Base-by-base conservation (phyloP, 2,888 invertebrate species). In the Theristus sp. region DNA sequence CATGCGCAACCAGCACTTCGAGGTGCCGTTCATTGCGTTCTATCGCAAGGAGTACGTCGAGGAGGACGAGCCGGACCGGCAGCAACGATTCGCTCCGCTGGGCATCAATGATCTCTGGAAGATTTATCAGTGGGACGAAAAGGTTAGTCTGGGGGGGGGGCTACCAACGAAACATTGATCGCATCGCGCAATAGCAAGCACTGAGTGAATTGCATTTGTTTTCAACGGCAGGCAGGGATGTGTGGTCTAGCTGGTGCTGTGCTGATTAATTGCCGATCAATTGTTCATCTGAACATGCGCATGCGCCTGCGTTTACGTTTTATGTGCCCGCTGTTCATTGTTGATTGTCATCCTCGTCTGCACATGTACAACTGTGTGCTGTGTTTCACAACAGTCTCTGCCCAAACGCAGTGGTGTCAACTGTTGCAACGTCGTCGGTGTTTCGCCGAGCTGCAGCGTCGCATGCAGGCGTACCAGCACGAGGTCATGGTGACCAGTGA, bases 1-100 rank as follows among this genome's bases (percentile, higher is more conserved):
- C 72, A 93, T 98, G 83, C 79, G 94, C 52, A 93, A 91, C 74
- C 89, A 93, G 71, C 85, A 87, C 57, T 80, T 91, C 66, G 96
- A 98, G 78, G 93, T 96, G 53, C 96, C 98, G 0, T 98, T 98
- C 75, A 98, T 98, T 68, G 90, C 91, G 0, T 94, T 93, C 76
- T 99, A 98, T 74, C 82, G 96, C 29, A 98, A 98, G 75, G 98
- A 99, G 75, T 91, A 91, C 69, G 89, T 96, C 0, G 85, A 88
- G 69, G 90, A 91, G 0, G 93, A 94, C 22, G n/a, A n/a, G n/a
- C n/a, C n/a, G n/a, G n/a, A n/a, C n/a, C n/a, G n/a, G n/a, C 10
- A 46, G 38, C 3, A 59, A 17, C 24, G 1, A 27, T 13, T 47
- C 57, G 2, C 28, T 63, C 70, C n/a, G n/a, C 77, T 98, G 27